Evolutionary conservation across 2,113 vertebrate genomes (phyloP).

Genomic region (Podarcis raffonei): DNA sequence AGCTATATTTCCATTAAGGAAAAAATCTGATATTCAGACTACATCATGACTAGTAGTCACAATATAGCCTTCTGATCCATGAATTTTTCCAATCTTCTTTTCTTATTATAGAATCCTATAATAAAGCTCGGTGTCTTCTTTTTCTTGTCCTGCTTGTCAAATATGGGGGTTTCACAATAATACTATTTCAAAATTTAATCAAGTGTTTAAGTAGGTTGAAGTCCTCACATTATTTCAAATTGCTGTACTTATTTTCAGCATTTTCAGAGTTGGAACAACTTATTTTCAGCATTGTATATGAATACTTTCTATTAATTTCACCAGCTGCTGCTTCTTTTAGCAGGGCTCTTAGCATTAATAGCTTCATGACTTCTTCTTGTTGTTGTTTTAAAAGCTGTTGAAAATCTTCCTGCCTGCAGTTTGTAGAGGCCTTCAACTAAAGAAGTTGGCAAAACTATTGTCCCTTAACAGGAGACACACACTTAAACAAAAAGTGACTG

Average conservation of each 20-base stretch:
- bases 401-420: neutral
- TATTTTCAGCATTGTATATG: neutral
- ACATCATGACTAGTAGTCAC: too few relatives aligned
- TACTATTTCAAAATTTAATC: neutral
- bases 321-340: neutral
- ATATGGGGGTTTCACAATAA: neutral
- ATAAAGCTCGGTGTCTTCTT: neutral
- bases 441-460: neutral
- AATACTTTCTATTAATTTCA: neutral
- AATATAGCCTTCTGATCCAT: too few relatives aligned
- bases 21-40: neutral
- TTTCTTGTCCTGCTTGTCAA: neutral
- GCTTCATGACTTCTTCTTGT: neutral
- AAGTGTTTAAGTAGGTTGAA: neutral
- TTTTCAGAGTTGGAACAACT: neutral
- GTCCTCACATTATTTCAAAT: neutral
- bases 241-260: neutral
- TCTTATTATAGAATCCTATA: neutral
- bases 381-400: neutral
- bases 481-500: neutral
- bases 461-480: constrained; percentile 5
- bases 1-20: neutral
- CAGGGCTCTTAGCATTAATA: neutral
- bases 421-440: neutral
- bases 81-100: too few relatives aligned